Conservation (phyloP, 2,797 vertebrate species). For the Chrysocyon brachyurus region DNA sequence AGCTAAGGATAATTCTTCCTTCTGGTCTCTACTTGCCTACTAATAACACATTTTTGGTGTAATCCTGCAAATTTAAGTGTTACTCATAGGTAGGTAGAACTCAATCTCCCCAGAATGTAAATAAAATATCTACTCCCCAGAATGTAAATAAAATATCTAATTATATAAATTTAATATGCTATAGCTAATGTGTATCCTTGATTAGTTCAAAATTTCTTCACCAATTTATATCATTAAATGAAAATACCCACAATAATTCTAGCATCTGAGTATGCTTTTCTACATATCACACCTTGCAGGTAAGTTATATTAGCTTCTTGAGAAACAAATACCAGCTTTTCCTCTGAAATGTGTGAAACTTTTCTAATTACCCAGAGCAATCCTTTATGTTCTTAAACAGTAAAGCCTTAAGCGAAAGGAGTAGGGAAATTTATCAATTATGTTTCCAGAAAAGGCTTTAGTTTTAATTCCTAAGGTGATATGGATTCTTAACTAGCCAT, state of each 20-base stretch:
- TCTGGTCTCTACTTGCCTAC: not conserved
- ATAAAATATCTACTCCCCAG: not conserved
- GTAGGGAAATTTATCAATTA: not conserved
- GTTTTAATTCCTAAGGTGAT: not conserved
- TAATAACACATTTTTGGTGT: not conserved
- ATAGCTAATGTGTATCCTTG: not conserved
- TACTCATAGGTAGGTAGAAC: not conserved
- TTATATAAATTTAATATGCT: not conserved
- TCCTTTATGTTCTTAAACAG: not conserved
- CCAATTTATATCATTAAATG: not conserved
- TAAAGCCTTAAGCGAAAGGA: conserved; percentile 21
- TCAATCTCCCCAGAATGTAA: not conserved
- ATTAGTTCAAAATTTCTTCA: not conserved
- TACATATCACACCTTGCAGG: not conserved
- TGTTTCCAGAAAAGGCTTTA: not conserved
- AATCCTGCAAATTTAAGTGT: not conserved
- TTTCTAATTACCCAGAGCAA: conserved; percentile 13
- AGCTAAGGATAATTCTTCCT: not conserved
- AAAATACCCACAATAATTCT: not conserved
- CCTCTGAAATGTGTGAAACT: not conserved
- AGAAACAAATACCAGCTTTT: not conserved
- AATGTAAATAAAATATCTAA: not conserved
- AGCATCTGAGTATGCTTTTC: conserved; percentile 9
- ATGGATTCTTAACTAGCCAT: not conserved
- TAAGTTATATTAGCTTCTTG: not conserved